These are phyloP conservation scores for Harmothoe impar DNA, from an alignment of 2,888 invertebrate species.

Conservation along the genomic window DNA sequence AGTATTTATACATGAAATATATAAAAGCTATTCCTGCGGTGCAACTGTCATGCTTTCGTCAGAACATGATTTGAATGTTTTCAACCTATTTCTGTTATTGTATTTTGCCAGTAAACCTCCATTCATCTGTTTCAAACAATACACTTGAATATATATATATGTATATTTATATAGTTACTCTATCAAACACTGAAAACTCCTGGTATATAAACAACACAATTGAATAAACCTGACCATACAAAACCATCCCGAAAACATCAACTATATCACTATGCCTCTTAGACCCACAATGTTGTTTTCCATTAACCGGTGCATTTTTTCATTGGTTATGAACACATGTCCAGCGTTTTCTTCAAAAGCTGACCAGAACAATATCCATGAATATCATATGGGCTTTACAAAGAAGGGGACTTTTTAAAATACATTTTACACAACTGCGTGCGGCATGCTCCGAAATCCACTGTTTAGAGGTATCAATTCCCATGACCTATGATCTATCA, in stretches of 20 bases:
- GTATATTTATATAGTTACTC: neutral
- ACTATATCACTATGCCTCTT: neutral
- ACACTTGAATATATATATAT: neutral
- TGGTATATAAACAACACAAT: neutral
- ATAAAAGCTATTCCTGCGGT: conserved; percentile 17
- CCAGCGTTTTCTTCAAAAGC: too few species aligned
- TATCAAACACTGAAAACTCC: neutral
- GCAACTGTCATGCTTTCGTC: neutral
- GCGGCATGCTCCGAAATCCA: too few species aligned
- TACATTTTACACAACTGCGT: too few species aligned
- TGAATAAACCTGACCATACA: neutral
- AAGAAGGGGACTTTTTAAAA: too few species aligned
- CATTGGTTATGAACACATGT: too few species aligned
- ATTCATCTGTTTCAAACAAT: neutral
- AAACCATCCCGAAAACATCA: conserved; percentile 13
- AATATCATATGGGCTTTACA: too few species aligned
- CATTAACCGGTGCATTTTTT: too few species aligned
- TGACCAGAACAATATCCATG: too few species aligned
- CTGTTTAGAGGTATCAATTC: too few species aligned
- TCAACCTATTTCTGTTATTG: neutral
- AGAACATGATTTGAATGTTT: neutral
- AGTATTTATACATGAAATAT: conserved; percentile 29
- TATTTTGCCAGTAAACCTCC: neutral
- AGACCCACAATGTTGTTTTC: too few species aligned
- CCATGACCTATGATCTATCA: too few species aligned